These are phyloP conservation scores for Eulemur rufifrons DNA, from an alignment of 2,113 vertebrate genomes.

Conservation along the genomic window DNA sequence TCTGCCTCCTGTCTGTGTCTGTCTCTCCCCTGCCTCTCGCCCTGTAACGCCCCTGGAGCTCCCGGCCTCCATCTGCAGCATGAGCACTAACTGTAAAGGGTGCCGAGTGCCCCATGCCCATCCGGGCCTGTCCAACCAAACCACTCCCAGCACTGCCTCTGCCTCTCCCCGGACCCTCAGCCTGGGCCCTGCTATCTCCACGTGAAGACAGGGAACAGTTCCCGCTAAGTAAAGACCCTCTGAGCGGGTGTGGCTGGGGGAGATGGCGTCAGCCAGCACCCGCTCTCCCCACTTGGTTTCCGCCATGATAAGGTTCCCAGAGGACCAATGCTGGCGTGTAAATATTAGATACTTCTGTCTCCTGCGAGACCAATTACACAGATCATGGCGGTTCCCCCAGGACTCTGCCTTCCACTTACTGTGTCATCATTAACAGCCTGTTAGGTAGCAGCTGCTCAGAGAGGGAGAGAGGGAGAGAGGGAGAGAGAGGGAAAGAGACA, in stretches of 20 bases:
- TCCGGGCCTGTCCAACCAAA: rapidly evolving
- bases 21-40: not conserved
- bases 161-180: not conserved
- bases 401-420: conserved; percentile 84
- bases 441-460: conserved; percentile 85
- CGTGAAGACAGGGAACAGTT: not conserved
- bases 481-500: rapidly evolving
- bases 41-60: not conserved
- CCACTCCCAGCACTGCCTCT: not conserved
- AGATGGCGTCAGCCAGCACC: conserved; percentile 54
- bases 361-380: conserved; percentile 90
- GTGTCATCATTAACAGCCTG: conserved; percentile 88
- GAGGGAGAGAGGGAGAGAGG: not conserved
- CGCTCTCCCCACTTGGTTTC: conserved; percentile 59
- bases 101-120: not conserved
- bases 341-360: conserved; percentile 87
- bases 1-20: not conserved
- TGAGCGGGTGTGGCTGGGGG: not conserved
- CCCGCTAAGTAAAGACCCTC: not conserved
- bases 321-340: conserved; percentile 84
- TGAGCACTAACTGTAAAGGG: not conserved
- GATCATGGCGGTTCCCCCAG: conserved; percentile 85
- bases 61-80: too few species aligned
- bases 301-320: conserved; percentile 78
- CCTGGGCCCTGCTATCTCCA: rapidly evolving